Evolutionary conservation across 2,888 invertebrate species (phyloP), one percentile per base, ranked within the genome.

Genomic region (Tyria jacobaeae): DNA sequence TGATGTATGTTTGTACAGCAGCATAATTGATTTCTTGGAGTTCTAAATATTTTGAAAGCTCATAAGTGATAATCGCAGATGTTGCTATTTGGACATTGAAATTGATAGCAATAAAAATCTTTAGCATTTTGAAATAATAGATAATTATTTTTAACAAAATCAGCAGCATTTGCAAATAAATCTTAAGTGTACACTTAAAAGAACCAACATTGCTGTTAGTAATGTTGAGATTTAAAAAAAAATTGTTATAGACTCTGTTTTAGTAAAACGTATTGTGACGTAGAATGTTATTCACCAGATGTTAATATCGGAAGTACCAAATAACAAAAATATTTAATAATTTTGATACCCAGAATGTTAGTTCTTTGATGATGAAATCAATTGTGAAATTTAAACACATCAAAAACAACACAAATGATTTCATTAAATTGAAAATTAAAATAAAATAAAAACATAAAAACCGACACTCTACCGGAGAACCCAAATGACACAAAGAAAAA

Each of bases 401-500:
- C 51, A 57, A 57, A 60, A 51, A 44, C 76, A 81, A 71, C 84
- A 83, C 82, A 83, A 86, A 70, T 81, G 80, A 86, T 75, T 83
- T 79, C 83, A 71, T 37, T 44, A 61, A 75, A 76, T 73, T 51
- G 71, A 66, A 75, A 72, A 78, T 71, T 76, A 72, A 71, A 75
- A 76, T 70, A 71, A 76, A 72, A 75, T 78, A 75, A 72, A 71
- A 76, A n/a, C n/a, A n/a, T n/a, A 70, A 80, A 85, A 90, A 87
- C 87, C 86, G 82, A 88, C 89, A 88, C 78, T 89, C 91, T 91
- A 92, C 91, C 91, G 89, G 90, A 90, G 88, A 84, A 88, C 92
- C 92, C 91, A 92, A 89, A 75, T 83, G 84, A 86, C 87, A 90
- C 85, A 90, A 85, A 52, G 51, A 53, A 88, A 84, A 79, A 73